Conservation (phyloP, 92 coral and sea anemone genomes). For the Siderastrea radians region DNA sequence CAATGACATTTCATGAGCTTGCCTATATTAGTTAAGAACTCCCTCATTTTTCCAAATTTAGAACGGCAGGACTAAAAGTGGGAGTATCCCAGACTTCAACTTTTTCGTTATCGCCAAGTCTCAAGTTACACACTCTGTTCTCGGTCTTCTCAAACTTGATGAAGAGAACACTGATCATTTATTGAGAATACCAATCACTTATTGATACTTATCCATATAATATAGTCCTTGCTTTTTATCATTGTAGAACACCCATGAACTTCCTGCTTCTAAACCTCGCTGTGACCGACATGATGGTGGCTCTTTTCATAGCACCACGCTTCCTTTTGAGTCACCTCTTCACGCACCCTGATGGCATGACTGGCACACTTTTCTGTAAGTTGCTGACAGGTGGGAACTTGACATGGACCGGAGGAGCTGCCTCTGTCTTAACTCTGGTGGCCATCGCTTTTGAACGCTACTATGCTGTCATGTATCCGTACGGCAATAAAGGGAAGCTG, state of each 20-base stretch:
- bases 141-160: no score
- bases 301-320: slow-evolving; percentile 40
- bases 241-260: slow-evolving; percentile 62
- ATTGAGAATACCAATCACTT: neutral
- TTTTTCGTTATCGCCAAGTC: no score
- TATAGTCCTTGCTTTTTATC: neutral
- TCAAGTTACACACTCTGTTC: no score
- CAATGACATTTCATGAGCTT: no score
- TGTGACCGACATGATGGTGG: slow-evolving; percentile 59
- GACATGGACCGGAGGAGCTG: slow-evolving; percentile 51
- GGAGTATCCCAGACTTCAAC: no score
- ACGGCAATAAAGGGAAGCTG: slow-evolving; percentile 11
- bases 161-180: no score
- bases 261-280: slow-evolving; percentile 61
- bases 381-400: slow-evolving; percentile 42
- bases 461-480: slow-evolving; percentile 59
- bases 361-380: slow-evolving; percentile 46
- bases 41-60: no score
- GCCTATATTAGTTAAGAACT: no score
- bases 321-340: slow-evolving; percentile 31
- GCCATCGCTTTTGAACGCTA: slow-evolving; percentile 57
- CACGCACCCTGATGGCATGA: slow-evolving; percentile 45
- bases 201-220: neutral
- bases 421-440: slow-evolving; percentile 44
- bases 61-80: no score